These are phyloP conservation scores for Perca fluviatilis DNA, from an alignment of 2,113 vertebrate species.

Conservation along the genomic window DNA sequence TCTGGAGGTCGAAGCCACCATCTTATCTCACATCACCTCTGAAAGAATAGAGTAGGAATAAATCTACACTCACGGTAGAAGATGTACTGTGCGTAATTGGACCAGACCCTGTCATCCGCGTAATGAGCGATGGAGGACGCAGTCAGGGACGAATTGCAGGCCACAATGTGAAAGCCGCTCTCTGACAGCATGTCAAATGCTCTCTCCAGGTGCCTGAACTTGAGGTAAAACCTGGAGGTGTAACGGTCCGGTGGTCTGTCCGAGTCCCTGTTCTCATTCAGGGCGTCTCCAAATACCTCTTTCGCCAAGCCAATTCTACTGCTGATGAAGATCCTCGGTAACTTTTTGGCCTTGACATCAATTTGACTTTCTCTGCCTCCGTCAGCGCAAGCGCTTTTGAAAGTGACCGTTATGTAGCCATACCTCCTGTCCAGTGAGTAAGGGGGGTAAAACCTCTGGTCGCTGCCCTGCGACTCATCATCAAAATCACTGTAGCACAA, in stretches of 20 bases:
- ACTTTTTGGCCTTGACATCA: conserved; percentile 92
- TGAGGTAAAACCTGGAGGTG: conserved; percentile 96
- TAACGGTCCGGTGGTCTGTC: conserved; percentile 95
- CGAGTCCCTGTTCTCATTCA: conserved; percentile 95
- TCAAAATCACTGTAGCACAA: conserved; percentile 92
- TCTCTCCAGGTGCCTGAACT: conserved; percentile 95
- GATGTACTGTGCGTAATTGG: conserved; percentile 98
- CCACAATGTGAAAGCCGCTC: conserved; percentile 97
- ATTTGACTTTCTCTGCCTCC: conserved; percentile 89
- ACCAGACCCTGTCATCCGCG: conserved; percentile 96
- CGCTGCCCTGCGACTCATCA: conserved; percentile 92
- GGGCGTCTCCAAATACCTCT: conserved; percentile 97
- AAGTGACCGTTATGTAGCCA: conserved; percentile 95
- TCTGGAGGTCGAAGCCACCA: conserved; percentile 1
- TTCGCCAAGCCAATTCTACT: conserved; percentile 95
- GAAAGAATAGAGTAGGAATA: conserved; percentile 24
- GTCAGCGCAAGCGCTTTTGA: conserved; percentile 88
- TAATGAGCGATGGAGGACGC: conserved; percentile 91
- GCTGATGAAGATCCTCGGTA: conserved; percentile 96
- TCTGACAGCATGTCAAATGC: conserved; percentile 99
- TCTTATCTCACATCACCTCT: neutral
- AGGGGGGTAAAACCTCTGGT: conserved; percentile 90
- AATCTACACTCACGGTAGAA: conserved; percentile 97
- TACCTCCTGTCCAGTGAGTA: conserved; percentile 90
- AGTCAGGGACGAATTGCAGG: conserved; percentile 96